Conservation (phyloP, 2,888 invertebrate species). For the Diadromus collaris region DNA sequence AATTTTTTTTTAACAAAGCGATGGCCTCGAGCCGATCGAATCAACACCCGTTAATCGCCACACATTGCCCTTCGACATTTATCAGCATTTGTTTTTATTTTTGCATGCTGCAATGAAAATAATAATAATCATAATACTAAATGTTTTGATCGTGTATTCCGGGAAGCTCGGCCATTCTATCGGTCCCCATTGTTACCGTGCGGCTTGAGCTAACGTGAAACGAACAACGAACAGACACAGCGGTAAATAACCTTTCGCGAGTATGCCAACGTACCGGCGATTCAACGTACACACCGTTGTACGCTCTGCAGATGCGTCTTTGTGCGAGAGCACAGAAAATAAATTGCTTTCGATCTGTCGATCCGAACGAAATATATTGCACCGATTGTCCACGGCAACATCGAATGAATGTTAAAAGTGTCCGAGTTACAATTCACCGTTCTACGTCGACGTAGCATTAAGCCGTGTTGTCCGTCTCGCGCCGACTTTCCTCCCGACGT, state of each 20-base stretch:
- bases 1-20: no score
- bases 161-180: not conserved
- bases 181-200: not conserved
- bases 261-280: not conserved
- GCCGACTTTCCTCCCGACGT: not conserved
- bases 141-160: not conserved
- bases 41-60: not conserved
- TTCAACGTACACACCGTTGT: not conserved
- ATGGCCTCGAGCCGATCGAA: slow-evolving; percentile 8
- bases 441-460: slow-evolving; percentile 8
- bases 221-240: not conserved
- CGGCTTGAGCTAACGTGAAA: not conserved
- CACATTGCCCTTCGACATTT: not conserved
- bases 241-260: not conserved
- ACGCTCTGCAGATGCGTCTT: not conserved
- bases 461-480: not conserved
- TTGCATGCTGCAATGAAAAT: not conserved
- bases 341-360: not conserved
- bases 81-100: not conserved
- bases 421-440: slow-evolving; percentile 20
- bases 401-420: slow-evolving; percentile 3
- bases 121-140: not conserved
- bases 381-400: not conserved
- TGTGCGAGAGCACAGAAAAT: not conserved
- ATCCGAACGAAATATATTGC: slow-evolving; percentile 1